Base-by-base conservation (phyloP, 2,113 vertebrate genomes). In the Zosterops hypoxanthus region DNA sequence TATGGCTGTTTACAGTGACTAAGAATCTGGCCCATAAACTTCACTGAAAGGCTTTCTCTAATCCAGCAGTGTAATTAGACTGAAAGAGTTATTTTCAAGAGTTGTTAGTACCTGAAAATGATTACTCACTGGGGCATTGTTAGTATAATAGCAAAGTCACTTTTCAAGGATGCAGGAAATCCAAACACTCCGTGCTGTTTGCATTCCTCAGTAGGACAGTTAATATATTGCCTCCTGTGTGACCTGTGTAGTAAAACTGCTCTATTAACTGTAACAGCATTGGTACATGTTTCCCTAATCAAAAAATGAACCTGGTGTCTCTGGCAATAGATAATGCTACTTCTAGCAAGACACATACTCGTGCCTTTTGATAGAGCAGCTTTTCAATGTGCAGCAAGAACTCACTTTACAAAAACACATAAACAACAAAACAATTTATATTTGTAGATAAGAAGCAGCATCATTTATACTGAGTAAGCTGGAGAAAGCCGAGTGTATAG, bases 61-160 rank as follows among this genome's bases (percentile, higher is more conserved):
- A 84, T 83, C 69, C 0, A 0, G 28, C 57, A 78, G 21, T 9
- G 17, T 86, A 94, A 92, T 92, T 93, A 80, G 73, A 72, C 26
- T 53, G 41, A 68, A 88, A 84, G 79, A 86, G 42, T 88, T 73
- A 44, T 83, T 92, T 95, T 83, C 77, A 78, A 69, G 78, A 22
- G 41, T 63, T 92, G 72, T 86, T 95, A 68, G 75, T 78, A 81
- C 77, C 71, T 82, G 68, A 92, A 92, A 95, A 44, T 60, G n/a
- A 86, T 76, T 64, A 63, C 18, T 92, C 92, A 70, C 84, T 31
- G 26, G 87, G 94, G 87, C 72, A 64, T 61, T 0, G 0, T 88
- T 93, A 96, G 44, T 3, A 0, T 91, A 93, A 94, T 59, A 83
- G 52, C 60, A 53, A 94, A 96, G 80, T 57, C 60, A 31, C 53